These are phyloP conservation scores for Trididemnum clinides DNA, from an alignment of 23 tunicate species.

Conservation along the genomic window DNA sequence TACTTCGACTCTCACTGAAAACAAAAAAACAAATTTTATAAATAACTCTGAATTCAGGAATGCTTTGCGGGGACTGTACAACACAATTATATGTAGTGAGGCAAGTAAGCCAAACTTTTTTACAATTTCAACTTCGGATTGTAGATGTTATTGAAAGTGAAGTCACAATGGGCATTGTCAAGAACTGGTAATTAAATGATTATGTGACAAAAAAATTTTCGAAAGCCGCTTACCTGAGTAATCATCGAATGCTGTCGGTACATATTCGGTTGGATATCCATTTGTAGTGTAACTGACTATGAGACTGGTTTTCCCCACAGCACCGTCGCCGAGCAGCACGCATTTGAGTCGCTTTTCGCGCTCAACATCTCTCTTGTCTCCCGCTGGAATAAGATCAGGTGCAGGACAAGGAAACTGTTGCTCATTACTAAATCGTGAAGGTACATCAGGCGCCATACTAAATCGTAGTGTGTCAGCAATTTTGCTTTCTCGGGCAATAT, in stretches of 20 bases:
- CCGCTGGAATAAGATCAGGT: conserved; percentile 66
- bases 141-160: no score
- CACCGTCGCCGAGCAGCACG: conserved; percentile 91
- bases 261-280: conserved; percentile 95
- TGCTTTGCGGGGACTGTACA: no score
- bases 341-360: conserved; percentile 78
- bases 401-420: conserved; percentile 42
- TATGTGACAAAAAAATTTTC: no score
- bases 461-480: no score
- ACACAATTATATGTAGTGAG: no score
- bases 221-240: conserved; percentile 90
- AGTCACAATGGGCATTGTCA: no score
- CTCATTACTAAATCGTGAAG: conserved; percentile 54
- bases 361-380: conserved; percentile 39
- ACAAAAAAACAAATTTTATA: no score
- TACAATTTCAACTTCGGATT: no score
- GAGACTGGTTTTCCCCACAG: conserved; percentile 92
- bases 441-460: conserved; percentile 93
- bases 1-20: conserved; percentile 71
- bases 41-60: no score
- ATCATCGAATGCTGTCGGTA: conserved; percentile 90
- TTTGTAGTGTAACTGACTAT: conserved; percentile 90
- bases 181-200: no score
- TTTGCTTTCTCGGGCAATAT: no score
- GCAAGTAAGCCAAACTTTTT: no score